Conservation (phyloP, 2,888 invertebrate genomes). For the Luffia ferchaultella region DNA sequence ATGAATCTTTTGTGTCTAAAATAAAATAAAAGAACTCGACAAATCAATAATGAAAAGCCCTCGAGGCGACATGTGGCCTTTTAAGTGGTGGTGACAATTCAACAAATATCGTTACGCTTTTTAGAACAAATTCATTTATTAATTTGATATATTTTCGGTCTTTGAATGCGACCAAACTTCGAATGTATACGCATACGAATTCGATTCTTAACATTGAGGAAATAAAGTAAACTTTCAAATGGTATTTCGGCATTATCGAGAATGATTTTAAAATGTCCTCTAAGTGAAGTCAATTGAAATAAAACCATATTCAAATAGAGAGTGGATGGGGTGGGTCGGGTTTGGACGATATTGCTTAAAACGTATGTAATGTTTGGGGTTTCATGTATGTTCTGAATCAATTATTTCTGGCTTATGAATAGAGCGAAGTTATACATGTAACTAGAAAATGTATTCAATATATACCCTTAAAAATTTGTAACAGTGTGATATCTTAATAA, state of each 20-base stretch:
- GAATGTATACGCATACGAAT: neutral
- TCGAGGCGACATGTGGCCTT: constrained; percentile 60
- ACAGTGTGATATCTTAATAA: too few relatives aligned
- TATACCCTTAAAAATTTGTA: too few relatives aligned
- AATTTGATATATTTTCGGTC: constrained; percentile 21
- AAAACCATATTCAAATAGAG: constrained; percentile 61
- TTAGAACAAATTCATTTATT: constrained; percentile 46
- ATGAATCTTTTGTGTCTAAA: too few relatives aligned
- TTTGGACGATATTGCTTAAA: too few relatives aligned
- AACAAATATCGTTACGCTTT: constrained; percentile 61
- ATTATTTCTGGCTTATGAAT: too few relatives aligned
- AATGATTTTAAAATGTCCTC: constrained; percentile 3
- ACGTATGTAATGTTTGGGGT: too few relatives aligned
- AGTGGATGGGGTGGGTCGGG: too few relatives aligned
- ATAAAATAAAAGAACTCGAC: too few relatives aligned
- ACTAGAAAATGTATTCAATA: too few relatives aligned
- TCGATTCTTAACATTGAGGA: neutral
- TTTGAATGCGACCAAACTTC: neutral
- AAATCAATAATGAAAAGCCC: constrained; percentile 45
- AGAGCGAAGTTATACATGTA: too few relatives aligned
- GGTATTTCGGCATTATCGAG: neutral
- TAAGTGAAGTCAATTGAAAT: constrained; percentile 42
- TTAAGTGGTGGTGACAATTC: constrained; percentile 63
- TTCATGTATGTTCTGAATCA: too few relatives aligned
- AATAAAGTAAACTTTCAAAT: neutral